These are phyloP conservation scores for Eumacrocentrus americanus DNA, from an alignment of 2,888 invertebrate genomes.

Conservation along the genomic window DNA sequence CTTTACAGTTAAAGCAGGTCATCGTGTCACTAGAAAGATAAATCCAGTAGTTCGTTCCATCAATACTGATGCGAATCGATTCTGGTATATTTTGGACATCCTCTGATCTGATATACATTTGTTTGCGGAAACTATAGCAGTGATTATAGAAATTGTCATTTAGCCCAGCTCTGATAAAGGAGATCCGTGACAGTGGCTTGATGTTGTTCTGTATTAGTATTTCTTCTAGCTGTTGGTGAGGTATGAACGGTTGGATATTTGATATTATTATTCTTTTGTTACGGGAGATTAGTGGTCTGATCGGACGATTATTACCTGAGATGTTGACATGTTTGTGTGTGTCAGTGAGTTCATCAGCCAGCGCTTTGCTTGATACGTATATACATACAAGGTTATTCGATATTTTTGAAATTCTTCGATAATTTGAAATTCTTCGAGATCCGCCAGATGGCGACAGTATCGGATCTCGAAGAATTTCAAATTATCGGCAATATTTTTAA, in stretches of 20 bases:
- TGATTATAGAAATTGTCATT: conserved; percentile 6
- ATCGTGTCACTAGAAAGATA: neutral
- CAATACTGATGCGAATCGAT: neutral
- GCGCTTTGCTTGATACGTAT: conserved; percentile 23
- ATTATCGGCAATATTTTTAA: too few relatives aligned
- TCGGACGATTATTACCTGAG: neutral
- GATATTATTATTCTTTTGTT: conserved; percentile 29
- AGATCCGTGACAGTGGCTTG: conserved; percentile 12
- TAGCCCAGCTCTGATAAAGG: conserved; percentile 21
- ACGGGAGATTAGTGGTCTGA: conserved; percentile 22
- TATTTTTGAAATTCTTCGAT: conserved; percentile 25
- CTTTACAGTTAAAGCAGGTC: neutral
- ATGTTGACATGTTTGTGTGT: conserved; percentile 16
- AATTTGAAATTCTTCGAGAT: too few relatives aligned
- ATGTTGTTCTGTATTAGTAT: conserved; percentile 7
- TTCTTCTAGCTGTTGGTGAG: conserved; percentile 18
- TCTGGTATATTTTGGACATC: neutral
- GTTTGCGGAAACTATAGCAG: conserved; percentile 13
- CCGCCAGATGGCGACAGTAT: too few relatives aligned
- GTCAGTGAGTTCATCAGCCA: conserved; percentile 20
- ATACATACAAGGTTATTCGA: conserved; percentile 31
- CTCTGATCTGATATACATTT: neutral
- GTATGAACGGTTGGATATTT: conserved; percentile 28
- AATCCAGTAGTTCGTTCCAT: neutral
- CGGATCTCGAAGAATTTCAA: too few relatives aligned